These are phyloP conservation scores for Hydropsyche tenuis DNA, from an alignment of 1,140 invertebrate genomes.

Conservation along the genomic window DNA sequence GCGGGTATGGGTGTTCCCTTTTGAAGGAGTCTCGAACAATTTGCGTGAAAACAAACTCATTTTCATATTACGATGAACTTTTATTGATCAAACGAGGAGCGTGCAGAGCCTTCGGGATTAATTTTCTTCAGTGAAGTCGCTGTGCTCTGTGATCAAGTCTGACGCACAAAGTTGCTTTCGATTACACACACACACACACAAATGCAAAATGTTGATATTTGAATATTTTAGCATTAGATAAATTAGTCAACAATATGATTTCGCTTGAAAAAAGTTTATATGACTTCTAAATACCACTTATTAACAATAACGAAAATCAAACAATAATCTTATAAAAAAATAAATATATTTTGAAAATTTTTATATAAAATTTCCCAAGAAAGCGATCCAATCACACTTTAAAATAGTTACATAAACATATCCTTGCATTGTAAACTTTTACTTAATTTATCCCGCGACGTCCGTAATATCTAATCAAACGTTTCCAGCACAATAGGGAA, in stretches of 20 bases:
- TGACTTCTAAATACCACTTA: too few species aligned
- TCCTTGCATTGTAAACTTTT: neutral
- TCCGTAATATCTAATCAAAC: conserved; percentile 29
- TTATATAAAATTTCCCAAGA: too few species aligned
- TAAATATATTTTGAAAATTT: too few species aligned
- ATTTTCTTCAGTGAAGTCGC: conserved; percentile 20
- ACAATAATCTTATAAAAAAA: too few species aligned
- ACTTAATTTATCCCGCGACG: conserved; percentile 19
- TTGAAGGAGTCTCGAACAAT: conserved; percentile 27
- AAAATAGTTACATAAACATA: too few species aligned
- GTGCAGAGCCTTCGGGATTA: conserved; percentile 30
- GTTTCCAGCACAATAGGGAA: conserved; percentile 22
- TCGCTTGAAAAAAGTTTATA: too few species aligned
- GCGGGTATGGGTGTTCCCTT: conserved; percentile 3
- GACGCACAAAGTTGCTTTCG: conserved; percentile 21
- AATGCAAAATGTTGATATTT: too few species aligned
- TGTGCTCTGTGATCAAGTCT: conserved; percentile 16
- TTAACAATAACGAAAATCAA: too few species aligned
- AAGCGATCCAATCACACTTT: too few species aligned
- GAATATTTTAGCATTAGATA: too few species aligned
- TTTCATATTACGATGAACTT: conserved; percentile 41
- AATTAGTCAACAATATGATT: too few species aligned
- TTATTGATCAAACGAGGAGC: conserved; percentile 37
- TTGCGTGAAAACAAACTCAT: conserved; percentile 40
- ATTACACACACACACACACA: neutral